Evolutionary conservation across 2,888 invertebrate species (phyloP), one percentile per base, ranked within the genome.

Genomic region (Venusia cambrica): DNA sequence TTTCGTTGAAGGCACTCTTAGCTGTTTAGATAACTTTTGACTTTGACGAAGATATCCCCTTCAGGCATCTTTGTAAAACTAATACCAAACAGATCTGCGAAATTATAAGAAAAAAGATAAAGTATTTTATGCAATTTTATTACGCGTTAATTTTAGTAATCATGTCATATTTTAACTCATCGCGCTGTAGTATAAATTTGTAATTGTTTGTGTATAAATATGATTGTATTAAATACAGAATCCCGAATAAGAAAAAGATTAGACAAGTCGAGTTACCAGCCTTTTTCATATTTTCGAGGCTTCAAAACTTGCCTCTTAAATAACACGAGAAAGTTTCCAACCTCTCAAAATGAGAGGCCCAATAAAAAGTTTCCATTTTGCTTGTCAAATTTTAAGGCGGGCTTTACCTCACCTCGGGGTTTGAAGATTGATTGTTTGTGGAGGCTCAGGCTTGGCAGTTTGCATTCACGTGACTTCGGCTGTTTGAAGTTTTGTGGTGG

Each of bases 321-420:
- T 62, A 58, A 62, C 58, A 46, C 41, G 45, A 32, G 28, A 25
- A 38, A 51, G 49, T 46, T 48, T 24, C 8, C 18, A 38, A 45
- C 44, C 44, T 29, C 33, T 38, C 43, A 38, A 54, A 61, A 66
- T 56, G 63, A 57, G 60, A 48, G 51, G 46, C 49, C 50, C 60
- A 62, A 64, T 70, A 61, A 70, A 71, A 71, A 72, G 56, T 73
- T 72, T 61, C 45, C 57, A 64, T 62, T 64, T 64, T 57, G 48
- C 65, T 56, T 55, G 64, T 69, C 66, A 63, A 68, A 65, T 64
- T 65, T 48, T 48, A 48, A 37, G 27, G 30, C 47, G 39, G 39
- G 39, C 30, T 30, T 24, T 6, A 24, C 15, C 41, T 38, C 40
- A 50, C 50, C 41, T 46, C 30, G 25, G 32, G 41, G 45, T 42